phyloP scores from a whole-genome alignment of 92 coral and sea anemone genomes.

The Umimayanthus chanpuru region DNA sequence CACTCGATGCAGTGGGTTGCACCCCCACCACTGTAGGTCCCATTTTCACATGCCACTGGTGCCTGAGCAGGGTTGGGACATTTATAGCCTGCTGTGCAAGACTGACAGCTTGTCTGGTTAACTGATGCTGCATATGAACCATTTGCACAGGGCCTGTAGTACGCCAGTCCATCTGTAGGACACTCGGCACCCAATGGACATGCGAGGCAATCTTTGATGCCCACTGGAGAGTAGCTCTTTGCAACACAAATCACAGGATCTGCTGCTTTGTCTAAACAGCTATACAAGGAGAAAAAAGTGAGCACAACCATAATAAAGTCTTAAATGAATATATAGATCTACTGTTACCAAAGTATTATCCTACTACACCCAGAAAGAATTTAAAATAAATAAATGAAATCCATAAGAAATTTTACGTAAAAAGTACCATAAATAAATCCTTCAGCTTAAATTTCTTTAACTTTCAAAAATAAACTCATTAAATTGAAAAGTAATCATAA shows the following conservation, averaged over 20 bases:
- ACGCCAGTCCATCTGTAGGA: conserved; percentile 5
- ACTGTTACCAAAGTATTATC: no score
- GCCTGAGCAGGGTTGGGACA: conserved; percentile 37
- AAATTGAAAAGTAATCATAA: no score
- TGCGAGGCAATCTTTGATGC: conserved; percentile 40
- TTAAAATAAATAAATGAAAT: no score
- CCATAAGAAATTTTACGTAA: no score
- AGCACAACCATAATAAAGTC: neutral
- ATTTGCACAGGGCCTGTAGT: conserved; percentile 25
- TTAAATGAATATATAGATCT: no score
- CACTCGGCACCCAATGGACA: conserved; percentile 34
- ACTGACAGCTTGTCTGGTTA: conserved; percentile 48
- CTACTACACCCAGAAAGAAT: no score
- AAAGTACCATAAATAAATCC: no score
- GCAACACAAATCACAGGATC: conserved; percentile 50
- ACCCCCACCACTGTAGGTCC: conserved; percentile 50
- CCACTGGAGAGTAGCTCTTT: conserved; percentile 28
- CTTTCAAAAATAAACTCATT: no score
- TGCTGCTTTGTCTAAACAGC: conserved; percentile 54
- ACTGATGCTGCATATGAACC: conserved; percentile 18
- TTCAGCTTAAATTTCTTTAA: no score
- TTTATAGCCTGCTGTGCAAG: conserved; percentile 51
- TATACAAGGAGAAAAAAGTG: neutral
- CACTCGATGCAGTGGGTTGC: conserved; percentile 78
- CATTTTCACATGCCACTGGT: conserved; percentile 53